Conservation (phyloP, 2,113 vertebrate species). For the Mus spicilegus region DNA sequence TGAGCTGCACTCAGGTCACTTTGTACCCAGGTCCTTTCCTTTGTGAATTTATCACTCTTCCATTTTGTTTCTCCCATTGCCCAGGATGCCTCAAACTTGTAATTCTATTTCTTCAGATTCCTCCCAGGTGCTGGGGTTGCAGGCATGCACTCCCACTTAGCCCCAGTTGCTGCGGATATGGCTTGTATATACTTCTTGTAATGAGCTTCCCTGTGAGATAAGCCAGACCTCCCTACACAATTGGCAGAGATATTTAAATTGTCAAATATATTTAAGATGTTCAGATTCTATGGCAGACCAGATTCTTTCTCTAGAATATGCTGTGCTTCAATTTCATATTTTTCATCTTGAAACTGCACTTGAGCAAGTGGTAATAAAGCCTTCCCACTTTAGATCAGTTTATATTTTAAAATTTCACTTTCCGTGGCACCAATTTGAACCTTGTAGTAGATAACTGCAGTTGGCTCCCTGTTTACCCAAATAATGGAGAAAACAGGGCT, state of each 20-base stretch:
- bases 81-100: neutral
- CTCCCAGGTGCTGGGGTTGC: neutral
- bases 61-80: constrained; percentile 21
- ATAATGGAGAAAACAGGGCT: neutral
- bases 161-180: neutral
- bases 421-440: neutral
- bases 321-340: neutral
- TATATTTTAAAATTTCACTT: neutral
- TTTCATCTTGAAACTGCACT: constrained; percentile 33
- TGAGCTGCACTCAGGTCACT: no score
- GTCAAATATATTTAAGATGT: neutral
- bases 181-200: neutral
- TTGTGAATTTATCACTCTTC: neutral
- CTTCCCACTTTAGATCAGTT: neutral
- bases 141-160: neutral
- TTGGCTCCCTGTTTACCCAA: neutral
- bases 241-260: neutral
- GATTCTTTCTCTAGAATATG: neutral
- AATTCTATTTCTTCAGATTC: neutral
- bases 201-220: neutral
- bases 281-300: neutral
- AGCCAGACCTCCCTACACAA: neutral
- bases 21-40: neutral
- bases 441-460: neutral
- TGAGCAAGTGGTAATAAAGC: neutral